Base-by-base conservation (phyloP, 2,888 invertebrate genomes). In the Mycalesis mineus region DNA sequence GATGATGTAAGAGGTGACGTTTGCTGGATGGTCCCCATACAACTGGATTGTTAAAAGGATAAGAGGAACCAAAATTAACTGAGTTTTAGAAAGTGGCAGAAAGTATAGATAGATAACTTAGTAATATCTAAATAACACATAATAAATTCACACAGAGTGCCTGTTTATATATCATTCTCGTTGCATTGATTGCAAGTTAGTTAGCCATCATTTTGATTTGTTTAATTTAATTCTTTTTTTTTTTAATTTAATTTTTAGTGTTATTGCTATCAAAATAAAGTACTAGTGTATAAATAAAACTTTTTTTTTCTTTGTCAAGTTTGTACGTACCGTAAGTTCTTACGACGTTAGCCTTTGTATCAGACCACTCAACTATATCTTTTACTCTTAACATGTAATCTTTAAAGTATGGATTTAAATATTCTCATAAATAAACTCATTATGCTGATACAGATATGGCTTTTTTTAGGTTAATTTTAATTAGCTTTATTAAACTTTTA, bases 71-170 rank as follows among this genome's bases (percentile, higher is more conserved):
- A 54, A 51, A 56, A 33, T 50, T 33, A 55, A 55, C 45, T 15
- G 51, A 54, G 41, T 63, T 63, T 57, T 62, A 55, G 47, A 54
- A 61, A 56, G 55, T 54, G 47, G 60, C 61, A 49, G 56, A 60
- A 57, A 50, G 74, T 73, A 68, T 82, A 82, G 78, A 71, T 65
- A 65, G 75, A 73, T 65, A 74, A 73, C 65, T 71, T 82, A 77
- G 79, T 75, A 66, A 39, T 65, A 68, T 66, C 67, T 78, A 39
- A 77, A 85, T 80, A 82, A 76, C 69, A 80, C 72, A 73, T 68
- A 41, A 74, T 66, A 78, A 82, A 84, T 82, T 87, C 86, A 88
- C 88, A 78, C 88, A 83, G 88, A 88, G 89, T 89, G 89, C 89
- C 89, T 89, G 86, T 78, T 78, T n/a, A 74, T 73, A 67, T 74